Base-by-base conservation (phyloP, 35 echinoderm and acorn worm genomes). In the Strongylocentrotus purpuratus region DNA sequence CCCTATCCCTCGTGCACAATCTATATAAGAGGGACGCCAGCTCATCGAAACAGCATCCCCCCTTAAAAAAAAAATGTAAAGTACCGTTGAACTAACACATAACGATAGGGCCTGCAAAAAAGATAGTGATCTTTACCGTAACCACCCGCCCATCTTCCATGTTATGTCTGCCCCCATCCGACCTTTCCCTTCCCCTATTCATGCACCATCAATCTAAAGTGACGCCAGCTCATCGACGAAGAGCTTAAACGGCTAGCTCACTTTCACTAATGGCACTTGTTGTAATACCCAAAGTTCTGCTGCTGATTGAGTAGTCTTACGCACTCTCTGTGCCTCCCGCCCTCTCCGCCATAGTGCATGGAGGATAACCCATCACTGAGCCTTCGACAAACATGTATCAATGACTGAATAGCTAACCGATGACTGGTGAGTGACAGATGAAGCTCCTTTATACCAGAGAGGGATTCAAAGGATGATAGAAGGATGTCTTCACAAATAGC, bases 191-290 rank as follows among this genome's bases (percentile, higher is more conserved):
- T 28, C 61, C 61, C 17, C 61, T 17, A 7, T 58, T 22, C 61
- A 71, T 71, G 18, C 61, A 71, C 61, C 61, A 25, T 71, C 18
- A 25, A 71, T 71, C 61, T 78, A 78, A 78, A 78, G 4, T 78
- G 65, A 78, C 65, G 22, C 65, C 65, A n/a, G 20, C 22, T n/a
- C 65, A 78, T 78, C 65, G 20, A 78, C 20, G 6, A 22, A 22
- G 22, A 78, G 65, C 65, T 78, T 78, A 78, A 78, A 78, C 20
- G 65, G 65, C 65, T 78, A 7, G 65, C 20, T 78, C 65, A 78
- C 65, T 78, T 78, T 78, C 65, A 78, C 65, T 78, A 78, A 78
- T 78, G 65, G 65, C 65, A 78, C 65, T 78, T 78, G 65, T 78
- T 28, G 65, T 78, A 78, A 78, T 78, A 78, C 65, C 65, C 65